Conservation (phyloP, 2,888 invertebrate genomes). For the Aporophyla nigra region DNA sequence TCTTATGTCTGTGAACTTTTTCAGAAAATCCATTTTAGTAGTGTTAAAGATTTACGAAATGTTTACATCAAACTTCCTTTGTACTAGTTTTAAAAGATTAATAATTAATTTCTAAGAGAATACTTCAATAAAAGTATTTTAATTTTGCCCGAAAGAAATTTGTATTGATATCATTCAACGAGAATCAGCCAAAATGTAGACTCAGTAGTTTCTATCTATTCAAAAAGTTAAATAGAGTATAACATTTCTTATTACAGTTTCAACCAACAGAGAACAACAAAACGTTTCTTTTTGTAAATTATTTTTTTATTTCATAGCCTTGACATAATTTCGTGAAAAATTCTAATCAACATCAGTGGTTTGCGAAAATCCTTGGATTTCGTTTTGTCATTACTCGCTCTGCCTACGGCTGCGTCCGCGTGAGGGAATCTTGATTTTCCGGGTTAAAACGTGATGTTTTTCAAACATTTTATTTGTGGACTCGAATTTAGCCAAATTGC, state of each 20-base stretch:
- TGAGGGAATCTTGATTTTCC: not conserved
- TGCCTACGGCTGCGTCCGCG: slow-evolving; percentile 9
- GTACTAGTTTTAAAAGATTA: too few species aligned
- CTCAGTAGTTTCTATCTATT: not conserved
- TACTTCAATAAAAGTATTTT: not conserved
- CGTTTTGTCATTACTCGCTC: slow-evolving; percentile 5
- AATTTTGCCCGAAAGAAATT: not conserved
- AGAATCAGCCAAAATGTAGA: not conserved
- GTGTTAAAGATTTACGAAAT: not conserved
- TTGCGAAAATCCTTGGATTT: slow-evolving; percentile 7
- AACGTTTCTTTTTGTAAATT: not conserved
- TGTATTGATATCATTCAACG: not conserved
- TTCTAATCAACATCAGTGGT: slow-evolving; percentile 24
- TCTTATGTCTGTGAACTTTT: not conserved
- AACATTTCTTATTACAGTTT: not conserved
- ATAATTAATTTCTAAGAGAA: not conserved
- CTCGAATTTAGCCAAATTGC: not conserved
- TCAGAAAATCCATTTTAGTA: not conserved
- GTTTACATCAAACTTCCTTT: too few species aligned
- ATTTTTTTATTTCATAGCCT: not conserved
- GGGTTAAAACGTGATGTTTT: slow-evolving; percentile 1
- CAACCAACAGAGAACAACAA: not conserved
- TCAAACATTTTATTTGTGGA: not conserved
- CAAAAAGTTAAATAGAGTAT: not conserved
- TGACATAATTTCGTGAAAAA: slow-evolving; percentile 1